phyloP scores from a whole-genome alignment of 1,140 invertebrate species.

The Brachionus rubens region DNA sequence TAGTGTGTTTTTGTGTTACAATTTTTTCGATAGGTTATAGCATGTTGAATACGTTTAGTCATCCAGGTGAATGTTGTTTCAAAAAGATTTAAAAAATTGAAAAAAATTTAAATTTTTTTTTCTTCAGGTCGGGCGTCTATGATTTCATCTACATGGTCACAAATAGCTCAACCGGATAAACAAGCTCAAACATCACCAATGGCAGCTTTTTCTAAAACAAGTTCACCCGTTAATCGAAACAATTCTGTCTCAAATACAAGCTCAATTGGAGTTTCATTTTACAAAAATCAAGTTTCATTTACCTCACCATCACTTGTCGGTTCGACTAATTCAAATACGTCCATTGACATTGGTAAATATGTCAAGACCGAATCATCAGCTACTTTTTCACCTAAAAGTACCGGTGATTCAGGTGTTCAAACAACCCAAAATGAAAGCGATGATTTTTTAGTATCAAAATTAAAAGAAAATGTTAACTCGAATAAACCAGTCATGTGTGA shows the following conservation, averaged over 20 bases:
- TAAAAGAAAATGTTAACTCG: not conserved
- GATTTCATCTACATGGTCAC: conserved; percentile 41
- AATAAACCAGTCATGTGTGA: not conserved
- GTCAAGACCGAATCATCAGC: not conserved
- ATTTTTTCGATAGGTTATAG: conserved; percentile 1
- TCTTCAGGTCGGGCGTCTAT: conserved; percentile 23
- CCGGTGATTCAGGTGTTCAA: not conserved
- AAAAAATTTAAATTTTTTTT: not conserved
- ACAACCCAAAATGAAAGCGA: conserved; percentile 2
- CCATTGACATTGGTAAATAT: not conserved
- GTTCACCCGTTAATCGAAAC: not conserved
- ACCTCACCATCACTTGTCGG: not conserved
- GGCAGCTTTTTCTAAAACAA: conserved; percentile 22
- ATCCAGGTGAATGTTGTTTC: conserved; percentile 20
- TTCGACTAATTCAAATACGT: not conserved
- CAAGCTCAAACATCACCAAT: conserved; percentile 12
- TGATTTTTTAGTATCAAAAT: not conserved
- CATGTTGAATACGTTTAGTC: not conserved
- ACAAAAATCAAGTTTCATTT: conserved; percentile 29
- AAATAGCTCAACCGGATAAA: conserved; percentile 33
- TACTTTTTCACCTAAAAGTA: not conserved
- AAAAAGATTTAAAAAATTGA: not conserved
- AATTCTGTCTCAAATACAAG: not conserved
- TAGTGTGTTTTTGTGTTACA: not conserved
- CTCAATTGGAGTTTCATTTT: not conserved